Base-by-base conservation (phyloP, 2,888 invertebrate genomes). In the Thelaira solivaga region DNA sequence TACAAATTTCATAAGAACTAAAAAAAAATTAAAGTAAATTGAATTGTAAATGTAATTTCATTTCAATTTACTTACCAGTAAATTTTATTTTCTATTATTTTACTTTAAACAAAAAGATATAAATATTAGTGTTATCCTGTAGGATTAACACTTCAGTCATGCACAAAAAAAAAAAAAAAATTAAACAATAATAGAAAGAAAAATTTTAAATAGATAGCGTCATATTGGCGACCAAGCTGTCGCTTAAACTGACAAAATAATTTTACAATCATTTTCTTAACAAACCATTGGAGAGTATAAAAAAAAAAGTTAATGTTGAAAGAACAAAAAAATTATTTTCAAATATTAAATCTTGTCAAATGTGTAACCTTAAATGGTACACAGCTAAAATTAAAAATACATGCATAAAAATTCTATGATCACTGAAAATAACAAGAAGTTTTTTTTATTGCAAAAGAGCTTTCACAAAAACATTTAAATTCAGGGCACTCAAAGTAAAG, bases 221-320 rank as follows among this genome's bases (percentile, higher is more conserved):
- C 81, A 80, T 67, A 51, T 68, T 69, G 73, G 71, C 79, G 79
- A 71, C 69, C 76, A 77, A 80, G 69, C 75, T 79, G 79, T 64
- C 76, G 76, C 80, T 83, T 68, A 75, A 83, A 81, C 83, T 86
- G 86, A 85, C 85, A 87, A 83, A 84, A 85, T 86, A 87, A 87
- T 87, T 87, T 83, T 84, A 85, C 83, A 85, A 84, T 86, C 84
- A 87, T 86, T 87, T 86, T 82, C 62, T 81, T 79, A 82, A 76
- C 79, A 85, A 74, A 61, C 69, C 74, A 64, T 47, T 71, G 51
- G 65, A 69, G 69, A 71, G 39, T 69, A 53, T 1, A 13, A 20
- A 22, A 53, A 64, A 72, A 49, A 31, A 47, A 69, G 64, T 68
- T 51, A 64, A 81, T 77, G 61, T 74, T 53, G 65, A 53, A n/a